These are phyloP conservation scores for Batillaria attramentaria DNA, from an alignment of 1,140 invertebrate genomes.

Conservation along the genomic window DNA sequence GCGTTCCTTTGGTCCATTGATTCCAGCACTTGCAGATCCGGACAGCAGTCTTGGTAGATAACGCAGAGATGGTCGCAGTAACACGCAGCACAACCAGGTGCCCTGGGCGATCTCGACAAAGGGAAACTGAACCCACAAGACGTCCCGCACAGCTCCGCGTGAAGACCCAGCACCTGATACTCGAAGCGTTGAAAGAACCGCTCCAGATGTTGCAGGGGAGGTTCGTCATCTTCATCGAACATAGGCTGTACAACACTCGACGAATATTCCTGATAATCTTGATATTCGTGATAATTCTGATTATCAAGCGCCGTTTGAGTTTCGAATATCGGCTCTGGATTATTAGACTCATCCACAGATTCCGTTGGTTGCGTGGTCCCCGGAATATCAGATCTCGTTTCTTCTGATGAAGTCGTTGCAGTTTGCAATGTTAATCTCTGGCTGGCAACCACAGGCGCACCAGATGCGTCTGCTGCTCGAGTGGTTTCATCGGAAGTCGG, in stretches of 20 bases:
- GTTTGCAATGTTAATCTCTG: no score
- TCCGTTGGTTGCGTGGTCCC: neutral
- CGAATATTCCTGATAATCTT: no score
- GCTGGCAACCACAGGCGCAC: no score
- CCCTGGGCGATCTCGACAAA: neutral
- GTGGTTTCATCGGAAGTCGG: no score
- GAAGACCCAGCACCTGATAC: neutral
- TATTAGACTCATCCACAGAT: neutral
- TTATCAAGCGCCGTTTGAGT: neutral
- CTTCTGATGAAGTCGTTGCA: no score
- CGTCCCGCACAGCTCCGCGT: neutral
- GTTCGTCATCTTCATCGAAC: neutral
- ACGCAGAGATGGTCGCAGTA: conserved; percentile 18
- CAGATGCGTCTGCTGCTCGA: no score
- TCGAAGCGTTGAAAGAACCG: neutral
- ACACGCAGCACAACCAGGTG: neutral
- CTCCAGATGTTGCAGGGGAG: neutral
- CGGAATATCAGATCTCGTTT: no score
- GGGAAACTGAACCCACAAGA: neutral
- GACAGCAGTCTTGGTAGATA: conserved; percentile 12
- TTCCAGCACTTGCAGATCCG: neutral
- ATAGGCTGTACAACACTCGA: no score
- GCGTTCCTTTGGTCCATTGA: neutral
- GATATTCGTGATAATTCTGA: no score
- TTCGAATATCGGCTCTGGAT: neutral